Base-by-base conservation (phyloP, 2,113 vertebrate species). In the Lepus timidus region DNA sequence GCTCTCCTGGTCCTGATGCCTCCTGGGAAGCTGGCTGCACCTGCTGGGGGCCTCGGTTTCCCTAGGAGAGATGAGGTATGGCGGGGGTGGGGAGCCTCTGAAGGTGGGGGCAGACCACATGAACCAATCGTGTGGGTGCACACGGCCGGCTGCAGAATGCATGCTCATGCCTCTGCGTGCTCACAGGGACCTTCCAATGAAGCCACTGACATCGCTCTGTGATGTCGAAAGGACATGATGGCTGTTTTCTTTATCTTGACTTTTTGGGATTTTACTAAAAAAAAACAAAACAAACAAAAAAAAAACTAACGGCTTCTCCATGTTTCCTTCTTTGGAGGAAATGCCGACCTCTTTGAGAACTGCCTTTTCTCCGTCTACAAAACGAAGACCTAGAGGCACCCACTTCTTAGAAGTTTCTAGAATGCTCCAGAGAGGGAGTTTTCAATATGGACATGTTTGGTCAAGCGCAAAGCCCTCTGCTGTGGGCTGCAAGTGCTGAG, bases 41-140 rank as follows among this genome's bases (percentile, higher is more conserved):
- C 22, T 31, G 13, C 49, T 12, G 0, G 19, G 33, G 22, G n/a
- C 10, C 82, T 95, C 62, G 10, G 52, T 76, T 64, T 74, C 64
- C 27, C 1, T 13, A 11, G 39, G 22, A 61, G 7, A 67, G 62
- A 23, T 10, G 62, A 76, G 19, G 44, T 7, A 44, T 13, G 16
- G 9, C 4, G 7, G 29, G 3, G 17, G 20, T 49, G 17, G n/a
- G 6, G 44, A n/a, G 10, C 25, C 49, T 10, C 61, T 20, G 3
- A 19, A 23, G 4, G n/a, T 11, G 8, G 11, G 0, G 1, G 1
- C 61, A 2, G 27, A 16, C 25, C n/a, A 62, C 31, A 20, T 0
- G 7, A 84, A 2, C 4, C 8, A 0, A 0, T 5, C 6, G 0
- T 9, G 23, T 23, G 33, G 61, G 29, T 10, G 25, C 1, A 0